phyloP scores from a whole-genome alignment of 2,888 invertebrate genomes.

The Andricus quercusramuli region DNA sequence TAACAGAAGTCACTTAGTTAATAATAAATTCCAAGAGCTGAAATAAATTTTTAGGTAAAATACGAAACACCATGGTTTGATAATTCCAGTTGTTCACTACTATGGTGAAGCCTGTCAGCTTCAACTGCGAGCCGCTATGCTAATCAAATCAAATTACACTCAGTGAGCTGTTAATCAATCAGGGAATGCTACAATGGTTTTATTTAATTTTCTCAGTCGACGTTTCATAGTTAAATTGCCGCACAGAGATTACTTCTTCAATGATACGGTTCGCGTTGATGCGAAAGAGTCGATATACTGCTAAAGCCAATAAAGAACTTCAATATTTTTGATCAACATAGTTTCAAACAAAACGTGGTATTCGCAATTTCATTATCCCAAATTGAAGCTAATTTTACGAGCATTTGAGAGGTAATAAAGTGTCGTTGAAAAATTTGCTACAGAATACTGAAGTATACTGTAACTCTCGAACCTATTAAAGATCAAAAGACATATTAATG shows the following conservation, averaged over 20 bases:
- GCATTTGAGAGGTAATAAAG: neutral
- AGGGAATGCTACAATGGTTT: constrained; percentile 25
- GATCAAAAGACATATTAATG: neutral
- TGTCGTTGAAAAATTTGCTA: neutral
- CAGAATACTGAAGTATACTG: too few relatives aligned
- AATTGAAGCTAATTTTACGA: constrained; percentile 2
- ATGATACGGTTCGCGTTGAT: neutral
- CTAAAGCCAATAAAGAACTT: neutral
- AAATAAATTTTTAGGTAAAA: neutral
- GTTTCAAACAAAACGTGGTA: neutral
- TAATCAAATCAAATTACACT: constrained; percentile 35
- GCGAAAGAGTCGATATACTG: neutral
- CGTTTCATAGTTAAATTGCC: constrained; percentile 25
- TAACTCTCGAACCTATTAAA: neutral
- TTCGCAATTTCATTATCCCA: neutral
- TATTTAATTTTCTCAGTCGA: constrained; percentile 35
- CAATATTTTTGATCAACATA: neutral
- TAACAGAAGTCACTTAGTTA: neutral
- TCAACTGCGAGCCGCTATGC: constrained; percentile 22
- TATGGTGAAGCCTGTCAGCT: neutral
- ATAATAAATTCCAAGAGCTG: neutral
- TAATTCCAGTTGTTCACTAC: neutral
- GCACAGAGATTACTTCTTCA: neutral
- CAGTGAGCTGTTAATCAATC: constrained; percentile 31
- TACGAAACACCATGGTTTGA: neutral